Base-by-base conservation (phyloP, 1,140 invertebrate genomes). In the Anoplolepis gracilipes region DNA sequence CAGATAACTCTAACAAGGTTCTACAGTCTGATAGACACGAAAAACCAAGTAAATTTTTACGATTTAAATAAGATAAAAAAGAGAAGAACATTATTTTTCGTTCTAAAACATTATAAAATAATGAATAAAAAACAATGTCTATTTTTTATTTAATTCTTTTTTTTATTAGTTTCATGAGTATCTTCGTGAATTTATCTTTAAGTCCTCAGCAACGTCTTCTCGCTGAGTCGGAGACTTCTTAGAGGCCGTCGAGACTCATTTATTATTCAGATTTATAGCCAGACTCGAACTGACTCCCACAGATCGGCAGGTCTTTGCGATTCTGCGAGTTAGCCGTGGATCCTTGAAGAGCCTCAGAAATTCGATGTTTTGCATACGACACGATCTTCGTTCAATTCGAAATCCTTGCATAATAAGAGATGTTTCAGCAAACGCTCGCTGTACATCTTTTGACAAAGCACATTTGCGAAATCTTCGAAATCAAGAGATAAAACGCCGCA, bases 191-290 rank as follows among this genome's bases (percentile, higher is more conserved):
- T 93, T 93, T 91, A 93, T 93, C 92, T 93, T 90, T 87, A 91
- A 91, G 86, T 91, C 90, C 64, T 91, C 90, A 91, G 90, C 86
- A 90, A 88, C 84, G 91, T 93, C 91, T 92, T 90, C 88, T 91
- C 88, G 88, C 89, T 93, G 92, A 93, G 91, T 91, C 94, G 94
- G 94, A 93, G 92, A 94, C 93, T 95, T 95, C 94, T 95, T 94
- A 95, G 92, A 94, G 93, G 93, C 94, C 93, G 93, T 94, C 92
- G 94, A 91, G 92, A 92, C 92, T 95, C 94, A 93, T 95, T 95
- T 95, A 95, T 95, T 95, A 95, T 94, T 95, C 94, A 94, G 94
- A 95, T 95, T 95, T 95, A 95, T 95, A 94, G 94, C 93, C 92
- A 90, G 91, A 91, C 92, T 93, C 91, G 92, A 90, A 88, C 93